These are phyloP conservation scores for Podarcis muralis DNA, from an alignment of 2,113 vertebrate genomes.

Conservation along the genomic window DNA sequence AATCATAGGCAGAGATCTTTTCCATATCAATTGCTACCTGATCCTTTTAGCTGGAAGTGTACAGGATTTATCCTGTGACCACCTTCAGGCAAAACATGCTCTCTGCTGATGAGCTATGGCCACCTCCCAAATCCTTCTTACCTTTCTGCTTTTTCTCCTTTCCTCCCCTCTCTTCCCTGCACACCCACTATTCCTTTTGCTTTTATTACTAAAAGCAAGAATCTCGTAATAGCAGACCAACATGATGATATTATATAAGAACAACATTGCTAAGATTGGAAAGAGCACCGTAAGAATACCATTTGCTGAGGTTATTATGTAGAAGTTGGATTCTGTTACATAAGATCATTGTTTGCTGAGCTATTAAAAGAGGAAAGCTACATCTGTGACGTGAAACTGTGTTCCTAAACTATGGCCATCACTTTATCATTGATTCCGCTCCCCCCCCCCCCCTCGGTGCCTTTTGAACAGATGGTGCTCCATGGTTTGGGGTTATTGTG, in stretches of 20 bases:
- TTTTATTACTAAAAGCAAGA: neutral
- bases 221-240: neutral
- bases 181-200: neutral
- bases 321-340: neutral
- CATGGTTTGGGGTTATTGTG: neutral
- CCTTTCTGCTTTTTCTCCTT: neutral
- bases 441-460: neutral
- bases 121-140: neutral
- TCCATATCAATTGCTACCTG: neutral
- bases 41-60: neutral
- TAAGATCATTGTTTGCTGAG: neutral
- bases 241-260: neutral
- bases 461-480: slow-evolving; percentile 14
- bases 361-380: neutral
- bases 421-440: slow-evolving; percentile 7
- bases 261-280: neutral
- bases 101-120: neutral
- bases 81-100: neutral
- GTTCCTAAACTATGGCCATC: neutral
- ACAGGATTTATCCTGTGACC: neutral
- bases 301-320: neutral
- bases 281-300: neutral
- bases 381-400: neutral
- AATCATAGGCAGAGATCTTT: neutral
- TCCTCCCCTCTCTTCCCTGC: neutral